Base-by-base conservation (phyloP, 2,113 vertebrate genomes). In the Dolichotis patagonum region DNA sequence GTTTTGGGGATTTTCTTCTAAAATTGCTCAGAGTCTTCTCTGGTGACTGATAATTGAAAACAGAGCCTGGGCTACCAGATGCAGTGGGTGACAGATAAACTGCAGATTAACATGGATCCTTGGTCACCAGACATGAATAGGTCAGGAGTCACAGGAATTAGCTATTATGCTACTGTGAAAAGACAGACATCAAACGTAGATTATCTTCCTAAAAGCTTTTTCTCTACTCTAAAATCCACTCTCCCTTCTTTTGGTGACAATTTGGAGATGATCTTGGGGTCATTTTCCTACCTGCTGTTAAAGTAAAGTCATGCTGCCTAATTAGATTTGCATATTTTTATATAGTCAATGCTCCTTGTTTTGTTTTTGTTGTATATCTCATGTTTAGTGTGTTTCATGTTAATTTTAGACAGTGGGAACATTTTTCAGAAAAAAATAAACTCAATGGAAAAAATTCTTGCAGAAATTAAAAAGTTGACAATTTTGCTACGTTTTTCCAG, bases 1-100 rank as follows among this genome's bases (percentile, higher is more conserved):
- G 99, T 98, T 99, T 98, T 97, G 94, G 85, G 98, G 97, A 58
- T 98, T 99, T 99, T 99, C 98, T 98, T 98, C 98, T 98, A 98
- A 98, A 98, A 98, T 98, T 98, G 98, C 96, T 98, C 97, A 98
- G 97, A 98, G 98, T 98, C 99, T 98, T 98, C 98, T 98, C 98
- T 98, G 98, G 98, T 98, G 98, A 98, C 98, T 98, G 98, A 98
- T 99, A 99, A 99, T 99, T 99, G 98, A 98, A 99, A 99, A 98
- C 99, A 99, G 99, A 98, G 98, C 95, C 97, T 97, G 96, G 98
- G 98, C 98, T 98, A 98, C 98, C 98, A 97, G 97, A 98, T 96
- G 96, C 97, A 98, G 98, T 98, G 98, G 98, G 98, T 98, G 98
- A 98, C 93, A 98, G 98, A 98, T 98, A 98, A 98, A 98, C 91